Percentiles rank a stretch among this genome's conserved stretches.
Evolutionary conservation across 2,113 vertebrate genomes (phyloP).

Genomic region (Tachuris rubrigastra): DNA sequence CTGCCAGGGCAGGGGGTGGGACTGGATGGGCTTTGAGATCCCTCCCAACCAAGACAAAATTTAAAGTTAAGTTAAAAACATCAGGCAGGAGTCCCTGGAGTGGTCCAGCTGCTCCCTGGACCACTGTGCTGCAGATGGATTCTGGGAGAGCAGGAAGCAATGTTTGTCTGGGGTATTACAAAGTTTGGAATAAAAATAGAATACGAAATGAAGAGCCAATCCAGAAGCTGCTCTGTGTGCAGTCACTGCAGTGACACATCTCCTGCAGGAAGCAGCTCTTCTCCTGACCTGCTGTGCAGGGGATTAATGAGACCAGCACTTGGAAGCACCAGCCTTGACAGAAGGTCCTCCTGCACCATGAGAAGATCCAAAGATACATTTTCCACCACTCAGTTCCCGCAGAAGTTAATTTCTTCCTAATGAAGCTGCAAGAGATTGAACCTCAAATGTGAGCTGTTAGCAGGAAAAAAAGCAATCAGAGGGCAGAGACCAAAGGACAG

Average conservation of each 20-base stretch:
- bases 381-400: neutral
- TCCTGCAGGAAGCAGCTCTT: neutral
- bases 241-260: neutral
- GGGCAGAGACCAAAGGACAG: neutral
- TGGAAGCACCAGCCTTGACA: neutral
- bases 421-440: neutral
- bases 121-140: accelerated
- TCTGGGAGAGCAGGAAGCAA: neutral
- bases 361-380: neutral
- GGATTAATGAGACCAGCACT: neutral
- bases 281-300: neutral
- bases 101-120: neutral
- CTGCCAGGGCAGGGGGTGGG: neutral
- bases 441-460: neutral
- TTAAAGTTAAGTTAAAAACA: neutral
- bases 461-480: neutral
- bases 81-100: neutral
- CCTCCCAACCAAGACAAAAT: no score
- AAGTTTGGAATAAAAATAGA: accelerated
- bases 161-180: accelerated
- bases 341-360: accelerated
- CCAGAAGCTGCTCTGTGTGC: neutral
- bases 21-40: accelerated
- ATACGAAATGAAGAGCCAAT: neutral
- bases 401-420: neutral